Base-by-base conservation (phyloP, 2,888 invertebrate species). In the Furcula furcula region DNA sequence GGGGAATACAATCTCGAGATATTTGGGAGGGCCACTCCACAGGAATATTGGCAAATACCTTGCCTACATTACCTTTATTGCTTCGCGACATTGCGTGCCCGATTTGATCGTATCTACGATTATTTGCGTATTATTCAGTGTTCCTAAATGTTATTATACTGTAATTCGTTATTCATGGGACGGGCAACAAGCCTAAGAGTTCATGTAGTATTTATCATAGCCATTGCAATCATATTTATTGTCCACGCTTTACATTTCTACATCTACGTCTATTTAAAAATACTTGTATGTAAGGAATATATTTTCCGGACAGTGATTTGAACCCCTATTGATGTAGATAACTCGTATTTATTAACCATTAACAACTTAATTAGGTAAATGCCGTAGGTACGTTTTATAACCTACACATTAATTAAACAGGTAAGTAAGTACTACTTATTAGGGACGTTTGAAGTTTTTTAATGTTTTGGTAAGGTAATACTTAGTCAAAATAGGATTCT, bases 51-150 rank as follows among this genome's bases (percentile, higher is more conserved):
- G 83, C 84, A 84, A 86, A 87, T 87, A 84, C 84, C 81, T 83
- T 76, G 83, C 78, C 78, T 84, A 84, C 83, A 85, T 86, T 85
- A 87, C 86, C 85, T 85, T 87, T 85, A 87, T 86, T 85, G 84
- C 72, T 59, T 77, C 75, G 76, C 77, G 83, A 82, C 78, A 67
- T 77, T 77, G 77, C 76, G 76, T 76, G 75, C 74, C 72, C 71
- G 69, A 66, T 70, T 73, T 75, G 77, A 82, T 83, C 75, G 60
- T 76, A 81, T 80, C 77, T 73, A 53, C 67, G 70, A 80, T 82
- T 76, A 80, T 78, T 76, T 66, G 66, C 66, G 72, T 73, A 75
- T 76, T 76, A 75, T 76, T 77, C 76, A 77, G 76, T 80, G 77
- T 75, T 65, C 67, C 65, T 67, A 62, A 68, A 72, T 68, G 71